phyloP scores from a whole-genome alignment of 2,888 invertebrate genomes.

The Synanthedon formicaeformis region DNA sequence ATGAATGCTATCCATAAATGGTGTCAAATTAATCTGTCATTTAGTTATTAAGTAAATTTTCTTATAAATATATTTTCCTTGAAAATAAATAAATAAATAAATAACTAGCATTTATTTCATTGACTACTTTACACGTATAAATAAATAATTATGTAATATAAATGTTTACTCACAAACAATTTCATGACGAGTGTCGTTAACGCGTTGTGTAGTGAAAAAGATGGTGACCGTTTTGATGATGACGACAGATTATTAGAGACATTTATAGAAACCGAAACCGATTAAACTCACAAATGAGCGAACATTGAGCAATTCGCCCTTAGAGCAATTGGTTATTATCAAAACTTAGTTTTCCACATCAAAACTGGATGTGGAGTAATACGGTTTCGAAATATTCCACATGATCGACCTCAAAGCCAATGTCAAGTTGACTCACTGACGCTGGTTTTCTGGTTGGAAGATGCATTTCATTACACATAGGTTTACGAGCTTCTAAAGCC shows the following conservation, averaged over 20 bases:
- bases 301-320: constrained; percentile 2
- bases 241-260: constrained; percentile 1
- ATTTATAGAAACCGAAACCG: constrained; percentile 3
- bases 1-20: too few relatives aligned
- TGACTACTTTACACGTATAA: too few relatives aligned
- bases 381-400: not conserved
- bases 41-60: too few relatives aligned
- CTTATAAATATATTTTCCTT: too few relatives aligned
- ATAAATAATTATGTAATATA: too few relatives aligned
- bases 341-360: not conserved
- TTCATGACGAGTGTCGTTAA: constrained; percentile 6
- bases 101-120: too few relatives aligned
- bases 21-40: too few relatives aligned
- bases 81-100: too few relatives aligned
- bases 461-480: too few relatives aligned
- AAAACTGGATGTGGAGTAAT: not conserved
- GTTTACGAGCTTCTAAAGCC: too few relatives aligned
- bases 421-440: not conserved
- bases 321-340: not conserved
- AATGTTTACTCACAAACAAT: constrained; percentile 9
- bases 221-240: not conserved
- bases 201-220: not conserved
- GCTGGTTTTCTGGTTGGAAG: too few relatives aligned
- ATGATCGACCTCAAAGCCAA: not conserved
- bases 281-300: constrained; percentile 2